Evolutionary conservation across 2,888 invertebrate species (phyloP).

Genomic region (Agrenia bidenticulata): DNA sequence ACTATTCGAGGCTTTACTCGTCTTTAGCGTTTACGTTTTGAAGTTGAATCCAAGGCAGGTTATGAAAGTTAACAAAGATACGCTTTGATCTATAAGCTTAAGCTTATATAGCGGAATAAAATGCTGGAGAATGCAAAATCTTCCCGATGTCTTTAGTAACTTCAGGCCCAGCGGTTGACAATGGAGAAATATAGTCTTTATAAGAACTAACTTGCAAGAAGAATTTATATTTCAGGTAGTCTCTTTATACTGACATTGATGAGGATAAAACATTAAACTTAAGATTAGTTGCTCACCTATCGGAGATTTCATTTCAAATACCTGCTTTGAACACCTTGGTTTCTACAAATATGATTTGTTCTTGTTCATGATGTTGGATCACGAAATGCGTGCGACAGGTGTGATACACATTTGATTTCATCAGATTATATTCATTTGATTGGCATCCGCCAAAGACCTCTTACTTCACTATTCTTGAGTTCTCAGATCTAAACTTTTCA

Average conservation of each 20-base stretch:
- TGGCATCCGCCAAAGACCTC: slow-evolving; percentile 53
- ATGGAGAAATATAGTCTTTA: too few relatives aligned
- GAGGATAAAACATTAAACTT: not conserved
- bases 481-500: too few relatives aligned
- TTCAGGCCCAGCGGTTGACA: too few relatives aligned
- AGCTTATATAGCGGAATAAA: too few relatives aligned
- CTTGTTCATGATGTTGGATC: slow-evolving; percentile 35
- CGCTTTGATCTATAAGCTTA: too few relatives aligned
- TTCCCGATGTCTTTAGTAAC: too few relatives aligned
- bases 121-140: too few relatives aligned
- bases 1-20: too few relatives aligned
- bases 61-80: too few relatives aligned
- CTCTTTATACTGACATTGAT: slow-evolving; percentile 3
- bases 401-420: slow-evolving; percentile 47
- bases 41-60: too few relatives aligned
- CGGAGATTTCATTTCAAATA: not conserved
- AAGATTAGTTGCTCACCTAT: slow-evolving; percentile 2
- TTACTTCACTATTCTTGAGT: slow-evolving; percentile 37
- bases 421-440: slow-evolving; percentile 49
- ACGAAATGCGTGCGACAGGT: slow-evolving; percentile 53
- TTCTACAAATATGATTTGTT: slow-evolving; percentile 4
- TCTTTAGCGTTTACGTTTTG: too few relatives aligned
- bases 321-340: slow-evolving; percentile 10
- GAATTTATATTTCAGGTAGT: slow-evolving; percentile 11
- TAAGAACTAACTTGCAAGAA: too few relatives aligned